A percentile compares a stretch with the other conserved stretches of the same genome.
These are phyloP conservation scores for Emydoidea blandingii DNA, from an alignment of 2,797 vertebrate genomes.

Conservation along the genomic window DNA sequence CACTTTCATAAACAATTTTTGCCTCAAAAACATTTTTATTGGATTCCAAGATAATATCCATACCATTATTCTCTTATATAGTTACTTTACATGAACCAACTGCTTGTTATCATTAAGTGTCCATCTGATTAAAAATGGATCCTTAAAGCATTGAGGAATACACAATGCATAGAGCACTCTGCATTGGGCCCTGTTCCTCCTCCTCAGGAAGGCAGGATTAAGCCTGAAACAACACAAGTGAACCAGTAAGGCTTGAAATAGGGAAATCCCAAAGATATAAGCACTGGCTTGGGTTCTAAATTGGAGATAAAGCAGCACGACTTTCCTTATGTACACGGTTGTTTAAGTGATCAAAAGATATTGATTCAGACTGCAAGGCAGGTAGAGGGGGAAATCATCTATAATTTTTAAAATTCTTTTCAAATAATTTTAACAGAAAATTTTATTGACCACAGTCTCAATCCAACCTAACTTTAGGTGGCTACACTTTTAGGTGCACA, in stretches of 20 bases:
- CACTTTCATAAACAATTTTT: neutral
- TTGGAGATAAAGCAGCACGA: neutral
- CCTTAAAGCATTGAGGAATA: neutral
- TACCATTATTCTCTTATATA: neutral
- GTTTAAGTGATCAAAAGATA: neutral
- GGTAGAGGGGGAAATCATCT: rapidly evolving
- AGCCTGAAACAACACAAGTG: neutral
- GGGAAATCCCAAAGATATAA: rapidly evolving
- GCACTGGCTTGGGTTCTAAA: neutral
- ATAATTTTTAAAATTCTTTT: neutral
- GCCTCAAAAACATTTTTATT: neutral
- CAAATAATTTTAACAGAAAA: neutral
- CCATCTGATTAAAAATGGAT: neutral
- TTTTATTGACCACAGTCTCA: neutral
- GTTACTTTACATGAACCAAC: neutral
- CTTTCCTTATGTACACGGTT: neutral
- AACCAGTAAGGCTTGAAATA: neutral
- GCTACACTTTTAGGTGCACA: neutral
- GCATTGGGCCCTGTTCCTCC: neutral
- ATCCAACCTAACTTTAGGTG: neutral
- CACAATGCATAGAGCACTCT: neutral
- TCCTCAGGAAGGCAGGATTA: neutral
- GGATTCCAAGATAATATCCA: neutral
- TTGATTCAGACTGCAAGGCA: neutral
- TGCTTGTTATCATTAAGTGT: neutral